Conservation (phyloP, 2,888 invertebrate species). For the Silvanus unidentatus region DNA sequence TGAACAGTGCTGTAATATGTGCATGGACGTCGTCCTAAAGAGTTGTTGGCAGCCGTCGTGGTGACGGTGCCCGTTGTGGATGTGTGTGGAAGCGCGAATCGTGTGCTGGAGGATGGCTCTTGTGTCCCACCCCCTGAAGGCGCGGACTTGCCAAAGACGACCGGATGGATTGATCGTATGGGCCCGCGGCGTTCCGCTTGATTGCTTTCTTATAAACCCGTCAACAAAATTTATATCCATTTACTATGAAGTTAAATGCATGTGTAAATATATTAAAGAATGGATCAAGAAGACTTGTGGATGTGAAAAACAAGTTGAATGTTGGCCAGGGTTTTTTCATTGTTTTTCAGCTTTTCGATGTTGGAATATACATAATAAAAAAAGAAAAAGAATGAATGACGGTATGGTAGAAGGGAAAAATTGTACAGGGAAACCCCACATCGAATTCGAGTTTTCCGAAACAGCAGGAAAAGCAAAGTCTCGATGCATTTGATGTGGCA, state of each 20-base stretch:
- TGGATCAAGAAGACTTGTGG: no score
- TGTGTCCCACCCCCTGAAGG: slow-evolving; percentile 17
- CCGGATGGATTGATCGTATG: slow-evolving; percentile 20
- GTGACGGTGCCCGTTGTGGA: no score
- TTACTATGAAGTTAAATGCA: no score
- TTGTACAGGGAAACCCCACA: neutral
- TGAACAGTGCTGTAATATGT: no score
- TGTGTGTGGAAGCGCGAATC: no score
- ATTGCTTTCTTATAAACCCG: slow-evolving; percentile 49
- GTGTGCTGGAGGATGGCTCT: slow-evolving; percentile 15
- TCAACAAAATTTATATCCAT: slow-evolving; percentile 25
- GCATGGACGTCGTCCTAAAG: no score
- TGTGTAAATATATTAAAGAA: no score
- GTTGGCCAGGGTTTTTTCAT: no score
- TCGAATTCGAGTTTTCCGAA: neutral
- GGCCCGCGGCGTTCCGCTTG: slow-evolving; percentile 29
- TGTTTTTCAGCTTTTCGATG: no score
- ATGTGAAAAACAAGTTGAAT: no score
- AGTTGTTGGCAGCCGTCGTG: no score
- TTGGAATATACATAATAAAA: no score
- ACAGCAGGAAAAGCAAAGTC: slow-evolving; percentile 5
- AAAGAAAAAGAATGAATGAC: neutral
- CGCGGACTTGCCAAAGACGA: slow-evolving; percentile 9
- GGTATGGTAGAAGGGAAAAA: neutral
- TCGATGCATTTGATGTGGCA: slow-evolving; percentile 5